Percentiles rank a stretch among this genome's conserved stretches.
phyloP scores from a whole-genome alignment of 1,140 invertebrate genomes.

The Drepana arcuata region DNA sequence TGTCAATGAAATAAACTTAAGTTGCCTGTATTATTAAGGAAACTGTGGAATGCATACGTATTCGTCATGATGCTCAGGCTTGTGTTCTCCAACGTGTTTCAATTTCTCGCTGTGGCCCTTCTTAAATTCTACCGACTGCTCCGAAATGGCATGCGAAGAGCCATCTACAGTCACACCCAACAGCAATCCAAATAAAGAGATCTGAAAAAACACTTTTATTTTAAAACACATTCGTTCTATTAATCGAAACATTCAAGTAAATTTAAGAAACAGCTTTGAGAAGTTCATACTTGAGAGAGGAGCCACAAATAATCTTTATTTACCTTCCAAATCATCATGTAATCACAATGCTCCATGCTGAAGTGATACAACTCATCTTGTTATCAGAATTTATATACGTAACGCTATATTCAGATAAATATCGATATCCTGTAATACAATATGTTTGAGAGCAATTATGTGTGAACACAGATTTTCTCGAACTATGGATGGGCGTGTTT shows the following conservation, averaged over 20 bases:
- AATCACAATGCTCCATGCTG: constrained; percentile 5
- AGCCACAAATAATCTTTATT: too few species aligned
- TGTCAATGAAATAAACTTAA: too few species aligned
- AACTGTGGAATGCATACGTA: too few species aligned
- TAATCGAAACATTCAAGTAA: too few species aligned
- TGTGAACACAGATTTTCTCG: constrained; percentile 12
- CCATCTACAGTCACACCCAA: constrained; percentile 26
- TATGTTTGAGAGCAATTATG: constrained; percentile 12
- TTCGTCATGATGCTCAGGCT: constrained; percentile 41
- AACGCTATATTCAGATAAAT: constrained; percentile 16
- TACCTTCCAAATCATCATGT: constrained; percentile 45
- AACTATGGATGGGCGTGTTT: constrained; percentile 14
- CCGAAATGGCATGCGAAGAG: constrained; percentile 33
- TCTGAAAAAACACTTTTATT: too few species aligned
- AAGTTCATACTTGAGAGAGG: too few species aligned
- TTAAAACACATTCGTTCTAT: too few species aligned
- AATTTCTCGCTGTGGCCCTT: constrained; percentile 20
- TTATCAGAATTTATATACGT: constrained; percentile 26
- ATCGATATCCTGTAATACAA: constrained; percentile 15
- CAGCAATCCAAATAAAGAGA: too few species aligned
- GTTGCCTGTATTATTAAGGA: constrained; percentile 2
- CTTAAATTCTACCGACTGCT: constrained; percentile 28
- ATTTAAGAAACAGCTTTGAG: too few species aligned
- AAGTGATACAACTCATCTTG: constrained; percentile 14
- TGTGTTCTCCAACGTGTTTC: constrained; percentile 22